Conservation (phyloP, 2,113 vertebrate genomes). For the Poeciliopsis occidentalis region DNA sequence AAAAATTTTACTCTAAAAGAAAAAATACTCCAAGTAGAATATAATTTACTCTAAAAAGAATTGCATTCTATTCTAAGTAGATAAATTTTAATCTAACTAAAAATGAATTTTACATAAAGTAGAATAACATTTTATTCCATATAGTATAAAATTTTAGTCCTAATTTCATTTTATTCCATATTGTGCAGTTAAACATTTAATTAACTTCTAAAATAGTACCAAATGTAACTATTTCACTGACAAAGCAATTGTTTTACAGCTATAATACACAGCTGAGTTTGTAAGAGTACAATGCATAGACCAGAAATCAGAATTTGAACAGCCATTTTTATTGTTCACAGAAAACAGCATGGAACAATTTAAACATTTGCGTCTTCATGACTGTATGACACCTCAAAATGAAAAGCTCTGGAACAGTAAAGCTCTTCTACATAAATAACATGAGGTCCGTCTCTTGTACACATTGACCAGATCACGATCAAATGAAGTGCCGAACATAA, state of each 20-base stretch:
- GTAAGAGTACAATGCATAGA: not conserved
- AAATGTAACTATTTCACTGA: not conserved
- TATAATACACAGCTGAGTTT: not conserved
- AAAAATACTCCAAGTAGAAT: too few species aligned
- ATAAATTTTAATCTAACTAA: too few species aligned
- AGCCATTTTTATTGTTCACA: constrained; percentile 14
- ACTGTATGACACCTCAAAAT: constrained; percentile 32
- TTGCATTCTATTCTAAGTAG: too few species aligned
- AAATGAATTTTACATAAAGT: too few species aligned
- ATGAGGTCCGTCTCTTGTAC: constrained; percentile 20
- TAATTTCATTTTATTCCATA: not conserved
- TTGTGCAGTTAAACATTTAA: not conserved
- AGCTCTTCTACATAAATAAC: constrained; percentile 5
- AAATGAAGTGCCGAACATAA: too few species aligned
- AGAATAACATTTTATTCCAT: too few species aligned
- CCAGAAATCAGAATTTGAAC: not conserved
- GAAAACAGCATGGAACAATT: constrained; percentile 33
- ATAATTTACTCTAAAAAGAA: too few species aligned
- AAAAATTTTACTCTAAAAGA: too few species aligned
- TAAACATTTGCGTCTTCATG: constrained; percentile 11
- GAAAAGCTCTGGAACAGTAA: constrained; percentile 10
- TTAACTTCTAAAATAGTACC: too few species aligned
- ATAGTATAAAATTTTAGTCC: not conserved
- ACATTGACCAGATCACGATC: constrained; percentile 24
- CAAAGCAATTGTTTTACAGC: not conserved